Conservation (phyloP, 2,888 invertebrate species). For the Caenorhabditis japonica region DNA sequence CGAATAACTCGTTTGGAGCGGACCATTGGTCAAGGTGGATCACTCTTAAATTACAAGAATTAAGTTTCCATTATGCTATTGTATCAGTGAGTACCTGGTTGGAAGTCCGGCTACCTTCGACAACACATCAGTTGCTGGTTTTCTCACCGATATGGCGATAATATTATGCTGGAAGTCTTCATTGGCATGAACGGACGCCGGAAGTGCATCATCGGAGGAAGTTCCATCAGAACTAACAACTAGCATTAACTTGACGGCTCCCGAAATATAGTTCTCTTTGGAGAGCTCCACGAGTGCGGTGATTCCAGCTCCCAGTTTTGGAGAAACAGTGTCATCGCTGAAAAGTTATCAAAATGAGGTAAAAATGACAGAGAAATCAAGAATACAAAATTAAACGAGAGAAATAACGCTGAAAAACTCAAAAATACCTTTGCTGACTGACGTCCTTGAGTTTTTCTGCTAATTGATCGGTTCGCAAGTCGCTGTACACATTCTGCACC, state of each 20-base stretch:
- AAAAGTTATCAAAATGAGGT: constrained; percentile 4
- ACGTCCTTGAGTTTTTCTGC: constrained; percentile 32
- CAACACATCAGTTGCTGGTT: constrained; percentile 64
- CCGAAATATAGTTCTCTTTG: constrained; percentile 64
- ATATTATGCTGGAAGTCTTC: constrained; percentile 66
- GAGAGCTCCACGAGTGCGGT: constrained; percentile 66
- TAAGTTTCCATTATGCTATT: not conserved
- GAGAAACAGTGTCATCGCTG: constrained; percentile 67
- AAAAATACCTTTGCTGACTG: constrained; percentile 21
- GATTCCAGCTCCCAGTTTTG: constrained; percentile 68
- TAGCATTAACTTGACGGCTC: constrained; percentile 64
- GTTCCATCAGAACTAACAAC: constrained; percentile 71
- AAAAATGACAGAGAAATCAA: not conserved
- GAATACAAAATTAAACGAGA: not conserved
- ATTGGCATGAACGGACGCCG: constrained; percentile 64
- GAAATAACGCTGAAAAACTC: not conserved
- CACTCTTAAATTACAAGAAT: constrained; percentile 60
- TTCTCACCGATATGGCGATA: constrained; percentile 66
- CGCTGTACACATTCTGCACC: constrained; percentile 49
- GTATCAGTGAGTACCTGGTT: constrained; percentile 48
- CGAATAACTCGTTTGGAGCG: constrained; percentile 67
- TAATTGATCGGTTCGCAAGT: constrained; percentile 43
- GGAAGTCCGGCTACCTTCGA: constrained; percentile 61
- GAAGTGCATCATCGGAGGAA: constrained; percentile 64
- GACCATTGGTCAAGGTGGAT: constrained; percentile 73